Evolutionary conservation across 2,888 invertebrate species (phyloP).

Genomic region (Poecilus cupreus): DNA sequence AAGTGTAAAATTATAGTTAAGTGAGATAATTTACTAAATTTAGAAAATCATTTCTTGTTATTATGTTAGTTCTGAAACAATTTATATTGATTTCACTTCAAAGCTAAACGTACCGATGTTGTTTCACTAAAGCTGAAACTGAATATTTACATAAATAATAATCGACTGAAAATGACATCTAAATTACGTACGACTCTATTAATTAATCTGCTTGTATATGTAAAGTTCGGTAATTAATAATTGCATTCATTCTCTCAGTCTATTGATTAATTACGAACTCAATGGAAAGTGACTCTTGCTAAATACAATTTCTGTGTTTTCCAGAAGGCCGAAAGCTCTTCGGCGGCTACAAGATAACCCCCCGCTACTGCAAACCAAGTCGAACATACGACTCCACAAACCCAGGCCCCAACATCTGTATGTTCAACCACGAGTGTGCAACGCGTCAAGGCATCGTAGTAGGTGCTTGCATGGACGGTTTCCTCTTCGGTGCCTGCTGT

Average conservation of each 20-base stretch:
- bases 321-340: conserved; percentile 82
- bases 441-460: conserved; percentile 88
- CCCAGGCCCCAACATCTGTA: conserved; percentile 86
- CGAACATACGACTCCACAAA: conserved; percentile 77
- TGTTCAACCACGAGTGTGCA: conserved; percentile 94
- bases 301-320: conserved; percentile 49
- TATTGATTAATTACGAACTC: no score
- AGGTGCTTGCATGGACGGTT: conserved; percentile 94
- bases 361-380: conserved; percentile 85
- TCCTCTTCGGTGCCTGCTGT: conserved; percentile 94
- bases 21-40: background rate
- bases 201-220: no score
- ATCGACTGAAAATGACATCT: no score
- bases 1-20: conserved; percentile 6
- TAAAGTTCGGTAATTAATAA: no score
- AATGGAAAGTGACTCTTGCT: background rate
- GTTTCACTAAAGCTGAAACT: no score
- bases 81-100: no score
- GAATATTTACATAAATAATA: no score
- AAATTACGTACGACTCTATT: no score
- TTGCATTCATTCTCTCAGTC: no score
- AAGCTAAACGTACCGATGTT: no score
- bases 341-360: conserved; percentile 91
- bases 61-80: no score
- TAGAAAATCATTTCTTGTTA: background rate